Percentiles rank a stretch among this genome's conserved stretches.
Evolutionary conservation across 2,888 invertebrate species (phyloP).

Genomic region (Scaptomyza cyrtandrae): DNA sequence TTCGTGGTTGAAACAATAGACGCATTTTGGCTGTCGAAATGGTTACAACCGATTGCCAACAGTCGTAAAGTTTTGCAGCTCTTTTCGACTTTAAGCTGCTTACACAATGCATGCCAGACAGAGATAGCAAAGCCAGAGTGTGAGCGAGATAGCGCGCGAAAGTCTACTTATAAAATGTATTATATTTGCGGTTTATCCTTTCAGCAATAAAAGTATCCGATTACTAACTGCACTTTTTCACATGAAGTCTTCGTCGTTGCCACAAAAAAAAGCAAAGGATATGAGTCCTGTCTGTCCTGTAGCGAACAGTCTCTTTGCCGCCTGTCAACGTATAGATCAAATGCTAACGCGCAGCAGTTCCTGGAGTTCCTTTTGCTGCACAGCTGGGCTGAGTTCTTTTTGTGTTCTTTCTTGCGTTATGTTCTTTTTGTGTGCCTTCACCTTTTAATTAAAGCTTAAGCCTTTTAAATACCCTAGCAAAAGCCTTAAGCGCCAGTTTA

Average conservation of each 20-base stretch:
- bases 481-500: constrained; percentile 47
- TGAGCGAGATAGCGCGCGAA: not conserved
- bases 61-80: constrained; percentile 67
- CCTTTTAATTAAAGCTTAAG: constrained; percentile 76
- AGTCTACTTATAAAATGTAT: constrained; percentile 66
- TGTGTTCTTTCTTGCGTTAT: constrained; percentile 18
- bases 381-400: constrained; percentile 57
- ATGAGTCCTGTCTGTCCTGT: not conserved
- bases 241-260: too few species aligned
- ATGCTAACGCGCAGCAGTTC: constrained; percentile 51
- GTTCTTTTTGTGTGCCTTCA: constrained; percentile 2
- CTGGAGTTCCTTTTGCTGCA: constrained; percentile 2
- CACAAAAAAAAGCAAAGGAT: constrained; percentile 9
- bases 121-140: not conserved
- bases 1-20: constrained; percentile 62
- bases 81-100: constrained; percentile 68
- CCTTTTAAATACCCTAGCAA: constrained; percentile 58
- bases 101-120: constrained; percentile 39
- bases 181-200: constrained; percentile 82
- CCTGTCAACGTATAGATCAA: constrained; percentile 71
- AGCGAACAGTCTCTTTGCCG: not conserved
- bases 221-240: constrained; percentile 82
- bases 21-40: constrained; percentile 37
- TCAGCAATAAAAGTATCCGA: constrained; percentile 84
- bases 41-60: constrained; percentile 57